A percentile compares a stretch with the other conserved stretches of the same genome.
phyloP scores from a whole-genome alignment of 2,888 invertebrate species.

The Formica aserva region DNA sequence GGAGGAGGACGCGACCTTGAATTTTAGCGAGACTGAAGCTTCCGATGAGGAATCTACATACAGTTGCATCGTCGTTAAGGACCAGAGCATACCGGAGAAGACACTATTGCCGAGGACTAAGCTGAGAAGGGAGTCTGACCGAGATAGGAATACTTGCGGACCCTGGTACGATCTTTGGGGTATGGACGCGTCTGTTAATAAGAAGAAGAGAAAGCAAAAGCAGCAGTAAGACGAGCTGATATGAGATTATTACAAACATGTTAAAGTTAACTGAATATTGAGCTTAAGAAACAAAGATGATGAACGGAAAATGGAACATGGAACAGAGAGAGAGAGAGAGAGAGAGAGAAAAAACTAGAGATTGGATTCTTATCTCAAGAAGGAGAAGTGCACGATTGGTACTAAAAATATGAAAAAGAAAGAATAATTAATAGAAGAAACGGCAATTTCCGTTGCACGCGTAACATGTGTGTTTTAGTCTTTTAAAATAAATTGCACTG shows the following conservation, averaged over 20 bases:
- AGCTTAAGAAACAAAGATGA: not conserved
- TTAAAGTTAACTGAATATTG: not conserved
- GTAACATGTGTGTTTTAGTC: not conserved
- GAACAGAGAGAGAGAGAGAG: not conserved
- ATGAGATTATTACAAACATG: not conserved
- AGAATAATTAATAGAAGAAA: not conserved
- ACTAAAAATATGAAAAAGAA: not conserved
- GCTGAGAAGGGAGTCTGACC: constrained; percentile 87
- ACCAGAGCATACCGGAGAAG: constrained; percentile 87
- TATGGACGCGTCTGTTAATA: constrained; percentile 89
- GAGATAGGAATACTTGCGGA: constrained; percentile 90
- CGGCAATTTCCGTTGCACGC: not conserved
- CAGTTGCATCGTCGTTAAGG: constrained; percentile 93
- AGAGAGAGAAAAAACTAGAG: not conserved
- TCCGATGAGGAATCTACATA: constrained; percentile 86
- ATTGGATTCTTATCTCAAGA: not conserved
- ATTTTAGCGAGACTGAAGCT: constrained; percentile 83
- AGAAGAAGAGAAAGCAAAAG: constrained; percentile 85
- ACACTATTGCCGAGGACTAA: constrained; percentile 90
- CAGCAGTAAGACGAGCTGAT: constrained; percentile 60
- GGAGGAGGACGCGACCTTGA: constrained; percentile 82
- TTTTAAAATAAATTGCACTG: not conserved
- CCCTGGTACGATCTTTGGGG: constrained; percentile 97
- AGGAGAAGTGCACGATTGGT: not conserved
- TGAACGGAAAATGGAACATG: not conserved